Evolutionary conservation across 35 echinoderm and acorn worm genomes (phyloP).

Genomic region (Amphiura filiformis): DNA sequence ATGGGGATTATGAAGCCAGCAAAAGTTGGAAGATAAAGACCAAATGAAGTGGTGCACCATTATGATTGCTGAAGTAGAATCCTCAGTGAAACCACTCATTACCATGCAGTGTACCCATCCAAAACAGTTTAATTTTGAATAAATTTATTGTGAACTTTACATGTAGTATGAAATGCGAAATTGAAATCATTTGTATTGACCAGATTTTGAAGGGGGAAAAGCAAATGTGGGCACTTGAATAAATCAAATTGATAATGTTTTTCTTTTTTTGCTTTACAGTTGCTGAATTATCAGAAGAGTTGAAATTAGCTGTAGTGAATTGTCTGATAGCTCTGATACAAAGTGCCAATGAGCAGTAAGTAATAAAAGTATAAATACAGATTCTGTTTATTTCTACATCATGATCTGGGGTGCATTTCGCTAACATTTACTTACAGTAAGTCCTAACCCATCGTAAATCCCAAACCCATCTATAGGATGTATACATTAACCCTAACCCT

Average conservation of each 20-base stretch:
- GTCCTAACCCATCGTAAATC: neutral
- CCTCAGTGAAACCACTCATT: too few species aligned
- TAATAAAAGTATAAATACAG: neutral
- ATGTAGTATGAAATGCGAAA: too few species aligned
- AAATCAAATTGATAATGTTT: neutral
- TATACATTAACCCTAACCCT: neutral
- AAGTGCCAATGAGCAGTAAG: conserved; percentile 53
- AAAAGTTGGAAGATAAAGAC: too few species aligned
- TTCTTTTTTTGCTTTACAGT: conserved; percentile 46
- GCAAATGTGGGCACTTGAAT: too few species aligned
- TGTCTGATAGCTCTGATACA: conserved; percentile 49
- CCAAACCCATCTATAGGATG: neutral
- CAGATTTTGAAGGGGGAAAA: too few species aligned
- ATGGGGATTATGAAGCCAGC: too few species aligned
- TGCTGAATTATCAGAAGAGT: conserved; percentile 52
- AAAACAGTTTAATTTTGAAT: too few species aligned
- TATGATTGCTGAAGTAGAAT: too few species aligned
- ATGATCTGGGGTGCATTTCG: neutral
- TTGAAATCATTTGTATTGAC: too few species aligned
- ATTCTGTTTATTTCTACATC: neutral
- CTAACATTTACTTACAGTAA: neutral
- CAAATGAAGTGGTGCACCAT: too few species aligned
- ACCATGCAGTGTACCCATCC: too few species aligned
- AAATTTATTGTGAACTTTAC: neutral
- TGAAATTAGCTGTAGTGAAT: conserved; percentile 57